Percentiles rank a stretch among this genome's conserved stretches.
phyloP scores from a whole-genome alignment of 2,888 invertebrate species.

The Dorcus hopei region DNA sequence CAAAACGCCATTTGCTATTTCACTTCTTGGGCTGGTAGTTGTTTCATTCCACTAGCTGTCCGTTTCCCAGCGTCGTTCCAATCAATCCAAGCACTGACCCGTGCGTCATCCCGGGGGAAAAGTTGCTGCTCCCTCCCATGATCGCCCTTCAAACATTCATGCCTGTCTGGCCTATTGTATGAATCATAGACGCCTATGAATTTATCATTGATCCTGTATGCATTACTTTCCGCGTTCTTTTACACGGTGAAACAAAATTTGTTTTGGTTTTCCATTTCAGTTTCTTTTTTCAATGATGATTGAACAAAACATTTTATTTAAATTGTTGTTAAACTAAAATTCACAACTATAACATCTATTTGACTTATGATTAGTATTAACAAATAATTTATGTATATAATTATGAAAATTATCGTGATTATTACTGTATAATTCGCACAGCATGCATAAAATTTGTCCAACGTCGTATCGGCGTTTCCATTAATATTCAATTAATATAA shows the following conservation, averaged over 20 bases:
- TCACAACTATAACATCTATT: no score
- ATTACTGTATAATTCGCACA: no score
- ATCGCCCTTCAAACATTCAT: constrained; percentile 21
- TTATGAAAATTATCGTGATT: no score
- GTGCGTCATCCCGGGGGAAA: constrained; percentile 31
- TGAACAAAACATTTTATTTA: no score
- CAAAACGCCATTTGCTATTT: constrained; percentile 9
- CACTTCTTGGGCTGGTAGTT: constrained; percentile 10
- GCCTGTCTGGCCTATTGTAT: constrained; percentile 9
- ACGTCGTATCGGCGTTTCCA: background rate
- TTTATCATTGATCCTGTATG: constrained; percentile 11
- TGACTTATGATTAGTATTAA: no score
- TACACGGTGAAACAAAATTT: no score
- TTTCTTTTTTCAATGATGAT: no score
- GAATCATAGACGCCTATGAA: constrained; percentile 18
- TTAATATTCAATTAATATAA: background rate
- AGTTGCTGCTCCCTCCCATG: constrained; percentile 13
- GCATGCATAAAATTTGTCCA: no score
- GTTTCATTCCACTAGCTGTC: constrained; percentile 24
- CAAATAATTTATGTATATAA: no score
- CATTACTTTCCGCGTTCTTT: constrained; percentile 4
- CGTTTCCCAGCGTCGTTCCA: constrained; percentile 32
- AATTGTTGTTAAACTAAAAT: no score
- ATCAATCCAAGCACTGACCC: constrained; percentile 36
- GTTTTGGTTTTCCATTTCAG: no score